Evolutionary conservation across 2,797 vertebrate genomes (phyloP).

Genomic region (Liasis olivaceus): DNA sequence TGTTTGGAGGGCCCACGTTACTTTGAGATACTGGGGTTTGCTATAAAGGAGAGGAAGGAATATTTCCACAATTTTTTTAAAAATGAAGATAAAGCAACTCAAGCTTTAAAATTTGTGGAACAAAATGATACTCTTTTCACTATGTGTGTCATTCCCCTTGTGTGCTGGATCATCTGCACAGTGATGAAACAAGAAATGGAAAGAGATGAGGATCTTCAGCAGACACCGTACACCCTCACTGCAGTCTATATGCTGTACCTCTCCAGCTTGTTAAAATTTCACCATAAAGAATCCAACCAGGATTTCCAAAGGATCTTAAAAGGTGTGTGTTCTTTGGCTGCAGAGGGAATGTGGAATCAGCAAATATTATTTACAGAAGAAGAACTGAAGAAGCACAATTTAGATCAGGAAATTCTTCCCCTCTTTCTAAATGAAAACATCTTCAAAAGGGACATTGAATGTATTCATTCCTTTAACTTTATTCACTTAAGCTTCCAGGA

Average conservation of each 20-base stretch:
- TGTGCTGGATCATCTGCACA: conserved; percentile 59
- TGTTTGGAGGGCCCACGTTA: conserved; percentile 27
- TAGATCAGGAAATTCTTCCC: conserved; percentile 49
- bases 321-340: conserved; percentile 63
- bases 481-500: conserved; percentile 69
- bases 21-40: conserved; percentile 52
- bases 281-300: fast-evolving
- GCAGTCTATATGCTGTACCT: conserved; percentile 54
- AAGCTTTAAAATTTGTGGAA: conserved; percentile 37
- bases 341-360: conserved; percentile 49
- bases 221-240: conserved; percentile 39
- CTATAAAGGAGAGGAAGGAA: neutral
- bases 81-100: fast-evolving
- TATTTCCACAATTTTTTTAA: conserved; percentile 61
- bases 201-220: conserved; percentile 7
- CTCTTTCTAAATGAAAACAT: conserved; percentile 58
- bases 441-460: conserved; percentile 9
- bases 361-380: conserved; percentile 64
- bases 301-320: conserved; percentile 25
- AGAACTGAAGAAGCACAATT: conserved; percentile 47
- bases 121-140: conserved; percentile 37
- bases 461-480: conserved; percentile 60
- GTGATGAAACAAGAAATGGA: conserved; percentile 7
- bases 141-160: conserved; percentile 57
- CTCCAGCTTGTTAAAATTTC: conserved; percentile 37